Evolutionary conservation across 2,113 vertebrate genomes (phyloP), one percentile per base, ranked within the genome.

Genomic region (Alouatta palliata): DNA sequence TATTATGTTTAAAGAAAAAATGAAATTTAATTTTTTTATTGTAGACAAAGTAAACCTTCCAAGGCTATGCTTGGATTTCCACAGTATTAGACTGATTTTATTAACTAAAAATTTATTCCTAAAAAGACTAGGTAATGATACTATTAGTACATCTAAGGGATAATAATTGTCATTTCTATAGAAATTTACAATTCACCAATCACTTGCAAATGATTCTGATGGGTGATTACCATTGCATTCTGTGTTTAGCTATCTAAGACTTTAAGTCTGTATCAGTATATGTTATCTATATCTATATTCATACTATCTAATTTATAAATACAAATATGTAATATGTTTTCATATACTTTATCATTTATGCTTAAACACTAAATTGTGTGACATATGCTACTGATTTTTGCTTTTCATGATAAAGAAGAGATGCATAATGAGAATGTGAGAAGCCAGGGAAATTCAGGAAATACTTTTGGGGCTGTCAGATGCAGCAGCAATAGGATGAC

Each of bases 351-450:
- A 90, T 90, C 75, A 87, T 82, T 95, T 75, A 25, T 45, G 30
- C 58, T 86, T 85, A 89, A 86, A 68, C 94, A 23, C 11, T 70
- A 64, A 77, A 45, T 92, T 85, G n/a, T 90, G 43, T 88, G 19
- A 3, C 45, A 70, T 58, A 43, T 43, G 19, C 30, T 86, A 82
- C 37, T 89, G 27, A 49, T 45, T 45, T 92, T 85, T 70, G 25
- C 73, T 97, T 21, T 54, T 81, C 27, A 82, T 52, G 40, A 64
- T 89, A 56, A 90, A 91, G 64, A 52, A 58, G 32, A 87, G 19
- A 23, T 52, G 6, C 47, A 91, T 35, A 77, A 64, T 52, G 77
- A 97, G n/a, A 71, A 96, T 52, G 52, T 85, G 81, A 88, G n/a
- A 45, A 94, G n/a, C 95, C 47, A 73, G 8, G 68, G 32, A 96